Evolutionary conservation across 2,888 invertebrate genomes (phyloP).

Genomic region (Danaus chrysippus): DNA sequence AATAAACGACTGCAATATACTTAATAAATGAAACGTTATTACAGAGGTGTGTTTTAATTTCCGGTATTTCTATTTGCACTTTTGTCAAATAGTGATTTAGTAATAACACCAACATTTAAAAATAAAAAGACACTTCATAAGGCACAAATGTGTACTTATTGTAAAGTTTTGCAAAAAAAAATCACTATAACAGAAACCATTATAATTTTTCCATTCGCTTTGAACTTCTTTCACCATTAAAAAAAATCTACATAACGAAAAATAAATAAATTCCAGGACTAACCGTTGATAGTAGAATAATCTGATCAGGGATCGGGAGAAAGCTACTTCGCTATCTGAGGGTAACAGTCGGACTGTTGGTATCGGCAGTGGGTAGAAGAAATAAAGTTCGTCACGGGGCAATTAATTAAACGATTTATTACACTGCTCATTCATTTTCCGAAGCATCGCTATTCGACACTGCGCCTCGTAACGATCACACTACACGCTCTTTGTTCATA

Average conservation of each 20-base stretch:
- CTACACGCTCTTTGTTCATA: constrained; percentile 3
- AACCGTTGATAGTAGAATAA: not conserved
- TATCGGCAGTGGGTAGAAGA: constrained; percentile 38
- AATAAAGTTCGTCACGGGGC: constrained; percentile 43
- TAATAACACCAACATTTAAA: not conserved
- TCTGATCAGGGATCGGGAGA: not conserved
- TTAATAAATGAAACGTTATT: constrained; percentile 3
- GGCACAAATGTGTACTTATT: no score
- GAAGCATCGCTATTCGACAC: constrained; percentile 27
- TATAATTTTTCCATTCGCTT: not conserved
- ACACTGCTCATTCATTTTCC: constrained; percentile 37
- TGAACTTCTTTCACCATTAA: not conserved
- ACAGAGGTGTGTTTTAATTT: constrained; percentile 1
- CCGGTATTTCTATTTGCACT: not conserved
- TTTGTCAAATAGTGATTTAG: not conserved
- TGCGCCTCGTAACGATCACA: constrained; percentile 19
- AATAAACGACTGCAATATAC: constrained; percentile 1
- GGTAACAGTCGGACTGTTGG: constrained; percentile 47
- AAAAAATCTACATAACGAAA: not conserved
- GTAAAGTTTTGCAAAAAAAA: no score
- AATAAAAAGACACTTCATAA: not conserved
- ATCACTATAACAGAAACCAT: no score
- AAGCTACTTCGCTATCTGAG: constrained; percentile 37
- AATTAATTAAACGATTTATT: constrained; percentile 51
- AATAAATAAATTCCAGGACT: not conserved